Percentiles rank a stretch among this genome's conserved stretches.
These are phyloP conservation scores for Punctoribates punctum DNA, from an alignment of 2,888 invertebrate species.

Conservation along the genomic window DNA sequence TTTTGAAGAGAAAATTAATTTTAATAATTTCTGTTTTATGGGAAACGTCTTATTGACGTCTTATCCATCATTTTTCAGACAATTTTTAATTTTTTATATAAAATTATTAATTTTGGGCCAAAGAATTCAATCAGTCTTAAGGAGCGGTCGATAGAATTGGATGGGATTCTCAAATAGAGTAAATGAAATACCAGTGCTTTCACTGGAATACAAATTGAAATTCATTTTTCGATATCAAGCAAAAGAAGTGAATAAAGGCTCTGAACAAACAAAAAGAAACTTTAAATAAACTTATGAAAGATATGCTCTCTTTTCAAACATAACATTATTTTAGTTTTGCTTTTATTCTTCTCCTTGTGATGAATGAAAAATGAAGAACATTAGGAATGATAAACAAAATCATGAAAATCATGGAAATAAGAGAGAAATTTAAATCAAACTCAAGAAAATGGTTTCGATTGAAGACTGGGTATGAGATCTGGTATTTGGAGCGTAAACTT, in stretches of 20 bases:
- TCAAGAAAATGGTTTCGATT: not conserved
- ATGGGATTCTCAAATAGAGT: too few relatives aligned
- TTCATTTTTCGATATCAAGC: not conserved
- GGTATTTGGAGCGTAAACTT: too few relatives aligned
- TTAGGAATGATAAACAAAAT: not conserved
- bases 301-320: constrained; percentile 7
- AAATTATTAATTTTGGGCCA: not conserved
- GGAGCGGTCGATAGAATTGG: not conserved
- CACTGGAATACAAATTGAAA: not conserved
- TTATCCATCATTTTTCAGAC: not conserved
- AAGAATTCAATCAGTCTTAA: not conserved
- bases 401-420: not conserved
- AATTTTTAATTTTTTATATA: not conserved
- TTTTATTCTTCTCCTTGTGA: not conserved
- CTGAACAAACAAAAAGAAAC: not conserved
- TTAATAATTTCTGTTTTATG: not conserved
- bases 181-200: not conserved
- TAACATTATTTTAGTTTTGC: not conserved
- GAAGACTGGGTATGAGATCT: not conserved
- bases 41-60: too few relatives aligned
- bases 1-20: not conserved
- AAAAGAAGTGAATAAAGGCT: too few relatives aligned
- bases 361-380: constrained; percentile 8
- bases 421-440: not conserved
- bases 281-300: not conserved